Conservation (phyloP, 2,797 vertebrate species). For the Acomys russatus region DNA sequence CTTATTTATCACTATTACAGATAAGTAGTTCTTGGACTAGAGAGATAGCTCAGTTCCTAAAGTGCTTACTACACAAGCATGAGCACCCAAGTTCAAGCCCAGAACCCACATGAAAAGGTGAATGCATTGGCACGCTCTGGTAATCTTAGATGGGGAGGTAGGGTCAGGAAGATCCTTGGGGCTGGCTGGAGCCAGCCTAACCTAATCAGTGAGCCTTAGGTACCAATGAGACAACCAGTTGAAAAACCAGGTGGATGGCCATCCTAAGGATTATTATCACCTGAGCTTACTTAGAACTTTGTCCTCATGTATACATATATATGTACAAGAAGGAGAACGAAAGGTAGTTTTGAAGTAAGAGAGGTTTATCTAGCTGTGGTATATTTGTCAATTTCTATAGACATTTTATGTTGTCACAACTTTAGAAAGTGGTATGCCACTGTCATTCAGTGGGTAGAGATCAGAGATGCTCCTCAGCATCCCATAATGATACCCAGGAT, state of each 20-base stretch:
- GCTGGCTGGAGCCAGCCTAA: background rate
- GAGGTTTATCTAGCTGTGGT: background rate
- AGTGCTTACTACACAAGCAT: background rate
- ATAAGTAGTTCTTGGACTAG: conserved; percentile 33
- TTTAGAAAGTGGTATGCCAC: conserved; percentile 9
- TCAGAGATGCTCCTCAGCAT: background rate
- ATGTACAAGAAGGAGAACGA: background rate
- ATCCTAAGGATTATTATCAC: background rate
- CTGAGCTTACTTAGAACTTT: background rate
- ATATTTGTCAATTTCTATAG: conserved; percentile 58
- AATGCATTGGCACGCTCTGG: background rate
- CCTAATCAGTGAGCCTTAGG: background rate
- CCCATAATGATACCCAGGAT: conserved; percentile 4
- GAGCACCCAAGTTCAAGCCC: background rate
- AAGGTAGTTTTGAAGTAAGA: conserved; percentile 12
- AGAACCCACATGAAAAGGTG: background rate
- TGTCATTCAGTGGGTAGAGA: conserved; percentile 46
- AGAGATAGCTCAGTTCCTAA: background rate
- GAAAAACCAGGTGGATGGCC: background rate
- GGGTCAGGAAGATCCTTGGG: background rate
- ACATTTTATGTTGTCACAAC: conserved; percentile 52
- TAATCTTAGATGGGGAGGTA: background rate
- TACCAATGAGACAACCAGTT: background rate
- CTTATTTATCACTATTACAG: background rate
- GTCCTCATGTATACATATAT: background rate